Evolutionary conservation across 2,797 vertebrate species (phyloP).

Genomic region (Craterocephalus amniculus): DNA sequence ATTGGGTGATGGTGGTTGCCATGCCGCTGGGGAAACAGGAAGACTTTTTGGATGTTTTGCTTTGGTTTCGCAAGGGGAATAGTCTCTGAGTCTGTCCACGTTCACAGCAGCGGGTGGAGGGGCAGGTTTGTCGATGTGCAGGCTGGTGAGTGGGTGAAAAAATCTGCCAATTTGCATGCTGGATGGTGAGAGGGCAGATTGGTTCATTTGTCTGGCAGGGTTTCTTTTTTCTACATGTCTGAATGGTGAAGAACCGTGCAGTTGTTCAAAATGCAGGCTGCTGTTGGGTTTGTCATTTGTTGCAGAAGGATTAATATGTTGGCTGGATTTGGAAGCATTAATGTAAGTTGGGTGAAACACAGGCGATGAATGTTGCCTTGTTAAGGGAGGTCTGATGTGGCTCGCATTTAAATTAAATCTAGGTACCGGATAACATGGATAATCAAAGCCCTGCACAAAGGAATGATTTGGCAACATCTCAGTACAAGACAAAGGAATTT

Average conservation of each 20-base stretch:
- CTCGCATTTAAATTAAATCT: constrained; percentile 63
- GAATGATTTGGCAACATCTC: constrained; percentile 61
- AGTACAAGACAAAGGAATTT: constrained; percentile 64
- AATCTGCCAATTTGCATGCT: constrained; percentile 36
- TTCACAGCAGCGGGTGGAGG: constrained; percentile 30
- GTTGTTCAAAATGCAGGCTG: constrained; percentile 23
- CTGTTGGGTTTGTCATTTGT: constrained; percentile 33
- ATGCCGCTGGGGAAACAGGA: constrained; percentile 40
- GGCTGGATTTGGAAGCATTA: constrained; percentile 38
- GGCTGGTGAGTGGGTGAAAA: constrained; percentile 24
- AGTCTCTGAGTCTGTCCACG: constrained; percentile 49
- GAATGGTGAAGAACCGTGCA: constrained; percentile 27
- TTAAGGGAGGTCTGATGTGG: constrained; percentile 54
- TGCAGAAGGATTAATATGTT: constrained; percentile 34
- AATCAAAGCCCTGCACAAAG: constrained; percentile 68
- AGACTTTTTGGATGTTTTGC: constrained; percentile 37
- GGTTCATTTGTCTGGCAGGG: constrained; percentile 34
- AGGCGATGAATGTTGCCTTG: constrained; percentile 49
- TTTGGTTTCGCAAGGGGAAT: constrained; percentile 51
- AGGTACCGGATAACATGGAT: constrained; percentile 68
- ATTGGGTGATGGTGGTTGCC: constrained; percentile 50
- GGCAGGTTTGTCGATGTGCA: constrained; percentile 42
- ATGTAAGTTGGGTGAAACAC: constrained; percentile 28
- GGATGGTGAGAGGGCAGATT: constrained; percentile 35
- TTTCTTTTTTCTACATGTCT: constrained; percentile 33